Evolutionary conservation across 2,888 invertebrate species (phyloP), one percentile per base, ranked within the genome.

Genomic region (Oxyscelio sp.): DNA sequence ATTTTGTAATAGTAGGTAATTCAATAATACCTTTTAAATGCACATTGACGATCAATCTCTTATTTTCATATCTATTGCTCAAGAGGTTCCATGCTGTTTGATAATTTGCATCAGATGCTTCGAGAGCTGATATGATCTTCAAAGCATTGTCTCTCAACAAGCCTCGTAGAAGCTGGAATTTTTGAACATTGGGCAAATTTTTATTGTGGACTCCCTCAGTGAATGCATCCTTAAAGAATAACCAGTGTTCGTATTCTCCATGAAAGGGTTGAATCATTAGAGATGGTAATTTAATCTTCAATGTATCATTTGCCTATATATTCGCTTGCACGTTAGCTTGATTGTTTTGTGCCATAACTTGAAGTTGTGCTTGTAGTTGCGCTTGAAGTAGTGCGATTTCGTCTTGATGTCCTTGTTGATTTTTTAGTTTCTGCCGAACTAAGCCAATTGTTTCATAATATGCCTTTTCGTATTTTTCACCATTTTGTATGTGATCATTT

Each of bases 381-480:
- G 4, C 15, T 13, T 17, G 48, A 9, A 48, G 17, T 48, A 48
- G 2, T 13, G 6, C 9, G 15, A 43, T 11, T 43, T 48, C 15
- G 2, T 48, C 3, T 4, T 40, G 40, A 11, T 17, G 4, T 48
- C 2, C 2, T 48, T 48, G 15, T 19, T 4, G 9, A 2, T 17
- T n/a, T 9, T 48, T 2, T 17, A 48, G 17, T 3, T 48, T 17
- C 17, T 15, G 4, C 15, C 17, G 2, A 15, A 17, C 48, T 15
- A 48, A 15, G 2, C 48, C 59, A 40, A 40, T 34, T 19, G 40
- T 13, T n/a, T 40, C 59, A 40, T 56, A 56, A 22, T 19, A 59
- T 13, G n/a, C 40, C 9, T 40, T 59, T 13, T 59, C 59, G 19
- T 59, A 59, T 40, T 59, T 59, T 22, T 59, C 38, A 6, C 59